These are phyloP conservation scores for Cosmia trapezina DNA, from an alignment of 2,888 invertebrate species.

Conservation along the genomic window DNA sequence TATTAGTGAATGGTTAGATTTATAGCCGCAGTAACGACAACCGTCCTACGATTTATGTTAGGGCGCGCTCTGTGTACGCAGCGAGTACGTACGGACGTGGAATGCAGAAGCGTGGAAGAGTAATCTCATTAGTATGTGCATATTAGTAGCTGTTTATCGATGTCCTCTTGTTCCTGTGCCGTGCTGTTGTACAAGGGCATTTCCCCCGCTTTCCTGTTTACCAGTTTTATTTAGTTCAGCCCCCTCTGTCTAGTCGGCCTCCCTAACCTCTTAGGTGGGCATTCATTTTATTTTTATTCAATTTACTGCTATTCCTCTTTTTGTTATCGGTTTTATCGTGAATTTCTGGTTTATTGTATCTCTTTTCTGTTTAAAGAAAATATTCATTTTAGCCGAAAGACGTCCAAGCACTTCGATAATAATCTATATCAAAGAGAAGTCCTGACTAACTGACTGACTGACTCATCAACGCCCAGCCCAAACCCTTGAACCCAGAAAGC, in stretches of 20 bases:
- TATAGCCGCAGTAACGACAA: constrained; percentile 81
- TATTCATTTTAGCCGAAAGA: too few species aligned
- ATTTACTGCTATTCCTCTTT: constrained; percentile 47
- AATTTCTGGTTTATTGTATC: constrained; percentile 41
- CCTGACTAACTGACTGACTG: too few species aligned
- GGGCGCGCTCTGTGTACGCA: constrained; percentile 68
- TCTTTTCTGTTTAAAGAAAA: background rate
- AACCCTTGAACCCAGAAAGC: too few species aligned
- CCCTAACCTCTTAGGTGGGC: constrained; percentile 32
- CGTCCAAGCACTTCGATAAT: too few species aligned
- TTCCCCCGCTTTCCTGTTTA: constrained; percentile 58
- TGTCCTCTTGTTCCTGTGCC: constrained; percentile 60
- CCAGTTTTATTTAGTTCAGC: constrained; percentile 54
- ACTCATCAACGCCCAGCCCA: too few species aligned
- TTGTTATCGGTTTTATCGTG: constrained; percentile 46
- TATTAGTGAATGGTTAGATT: constrained; percentile 87
- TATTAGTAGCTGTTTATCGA: constrained; percentile 67
- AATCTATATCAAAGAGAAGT: too few species aligned
- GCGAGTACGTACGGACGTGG: constrained; percentile 47
- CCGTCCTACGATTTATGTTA: constrained; percentile 80
- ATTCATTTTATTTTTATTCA: constrained; percentile 62
- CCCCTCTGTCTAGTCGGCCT: constrained; percentile 47
- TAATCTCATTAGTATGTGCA: constrained; percentile 67
- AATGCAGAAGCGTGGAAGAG: constrained; percentile 59
- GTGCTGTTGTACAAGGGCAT: constrained; percentile 41